phyloP scores from a whole-genome alignment of 2,113 vertebrate genomes.

The Archocentrus centrarchus region DNA sequence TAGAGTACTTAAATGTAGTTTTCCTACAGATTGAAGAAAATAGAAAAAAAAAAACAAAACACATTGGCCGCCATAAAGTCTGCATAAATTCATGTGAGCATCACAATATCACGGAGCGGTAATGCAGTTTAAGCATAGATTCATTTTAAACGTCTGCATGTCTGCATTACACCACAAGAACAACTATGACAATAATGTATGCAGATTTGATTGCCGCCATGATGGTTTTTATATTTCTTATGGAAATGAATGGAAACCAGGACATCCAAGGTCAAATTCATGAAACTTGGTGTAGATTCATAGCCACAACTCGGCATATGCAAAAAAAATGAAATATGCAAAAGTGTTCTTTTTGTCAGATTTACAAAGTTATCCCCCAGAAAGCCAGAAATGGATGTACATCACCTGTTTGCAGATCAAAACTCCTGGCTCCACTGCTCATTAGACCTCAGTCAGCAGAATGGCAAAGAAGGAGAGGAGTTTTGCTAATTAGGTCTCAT shows the following conservation, averaged over 20 bases:
- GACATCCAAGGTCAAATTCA: neutral
- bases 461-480: neutral
- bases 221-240: constrained; percentile 7
- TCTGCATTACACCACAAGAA: constrained; percentile 1
- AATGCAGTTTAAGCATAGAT: constrained; percentile 1
- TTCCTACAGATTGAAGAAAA: neutral
- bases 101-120: neutral
- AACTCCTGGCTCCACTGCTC: neutral
- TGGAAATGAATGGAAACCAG: constrained; percentile 8
- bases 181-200: neutral
- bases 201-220: neutral
- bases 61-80: constrained; percentile 27
- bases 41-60: neutral
- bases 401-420: constrained; percentile 7
- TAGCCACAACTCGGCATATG: neutral
- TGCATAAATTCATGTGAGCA: neutral
- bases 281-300: neutral
- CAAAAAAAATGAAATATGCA: neutral
- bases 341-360: neutral
- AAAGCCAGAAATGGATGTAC: neutral
- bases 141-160: neutral
- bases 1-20: neutral
- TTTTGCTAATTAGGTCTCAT: neutral
- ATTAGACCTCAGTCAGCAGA: constrained; percentile 6
- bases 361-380: neutral